Conservation (phyloP, 1,140 invertebrate genomes). For the Arctopsyche grandis region DNA sequence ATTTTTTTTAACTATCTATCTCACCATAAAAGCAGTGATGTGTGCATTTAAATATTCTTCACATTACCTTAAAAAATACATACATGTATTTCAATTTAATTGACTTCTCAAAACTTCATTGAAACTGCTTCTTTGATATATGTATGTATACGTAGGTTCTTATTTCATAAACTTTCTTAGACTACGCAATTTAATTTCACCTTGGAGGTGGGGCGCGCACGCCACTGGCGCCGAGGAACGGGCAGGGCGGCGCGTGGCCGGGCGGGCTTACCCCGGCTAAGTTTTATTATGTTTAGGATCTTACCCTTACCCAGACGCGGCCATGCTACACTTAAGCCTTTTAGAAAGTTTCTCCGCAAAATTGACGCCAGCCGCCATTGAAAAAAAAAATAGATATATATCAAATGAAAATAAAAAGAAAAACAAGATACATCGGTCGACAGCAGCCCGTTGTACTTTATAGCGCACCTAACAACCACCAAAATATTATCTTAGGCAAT, state of each 20-base stretch:
- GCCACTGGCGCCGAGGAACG: conserved; percentile 8
- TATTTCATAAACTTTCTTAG: not conserved
- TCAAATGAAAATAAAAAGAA: not conserved
- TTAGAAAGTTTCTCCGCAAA: conserved; percentile 43
- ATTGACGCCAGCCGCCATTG: conserved; percentile 17
- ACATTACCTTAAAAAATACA: too few species aligned
- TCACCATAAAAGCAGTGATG: too few species aligned
- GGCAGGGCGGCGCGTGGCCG: conserved; percentile 54
- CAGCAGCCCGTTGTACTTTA: too few species aligned
- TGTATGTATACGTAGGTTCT: too few species aligned
- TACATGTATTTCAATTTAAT: too few species aligned
- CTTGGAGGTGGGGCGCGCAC: not conserved
- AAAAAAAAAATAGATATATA: conserved; percentile 30
- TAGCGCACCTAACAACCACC: too few species aligned
- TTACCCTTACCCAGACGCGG: conserved; percentile 51
- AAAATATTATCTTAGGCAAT: too few species aligned
- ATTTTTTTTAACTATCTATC: too few species aligned
- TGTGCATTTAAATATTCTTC: too few species aligned
- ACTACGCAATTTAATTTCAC: not conserved
- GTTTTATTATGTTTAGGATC: conserved; percentile 64
- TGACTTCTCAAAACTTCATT: too few species aligned
- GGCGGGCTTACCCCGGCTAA: conserved; percentile 60
- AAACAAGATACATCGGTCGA: not conserved
- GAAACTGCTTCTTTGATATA: too few species aligned
- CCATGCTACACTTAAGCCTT: conserved; percentile 42